A percentile compares a stretch with the other conserved stretches of the same genome.
Conservation (phyloP, 2,113 vertebrate genomes). For the Pteropus alecto region DNA sequence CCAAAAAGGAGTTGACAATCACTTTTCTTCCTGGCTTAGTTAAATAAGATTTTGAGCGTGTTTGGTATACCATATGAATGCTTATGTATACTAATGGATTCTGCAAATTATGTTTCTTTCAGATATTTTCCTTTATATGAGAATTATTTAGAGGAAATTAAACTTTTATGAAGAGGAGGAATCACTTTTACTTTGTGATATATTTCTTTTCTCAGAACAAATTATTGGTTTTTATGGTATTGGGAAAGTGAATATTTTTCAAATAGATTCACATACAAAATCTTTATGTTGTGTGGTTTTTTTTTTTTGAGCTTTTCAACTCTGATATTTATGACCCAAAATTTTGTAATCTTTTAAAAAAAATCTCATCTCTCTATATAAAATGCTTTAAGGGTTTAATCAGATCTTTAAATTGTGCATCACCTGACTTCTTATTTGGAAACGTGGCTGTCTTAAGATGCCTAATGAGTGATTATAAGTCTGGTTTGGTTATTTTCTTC, state of each 20-base stretch:
- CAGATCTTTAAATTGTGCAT: neutral
- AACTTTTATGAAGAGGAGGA: neutral
- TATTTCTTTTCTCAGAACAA: neutral
- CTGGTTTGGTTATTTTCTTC: neutral
- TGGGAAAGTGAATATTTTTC: neutral
- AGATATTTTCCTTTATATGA: neutral
- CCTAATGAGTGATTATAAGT: neutral
- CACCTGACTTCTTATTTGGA: neutral
- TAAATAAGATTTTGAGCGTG: neutral
- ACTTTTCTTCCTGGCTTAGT: neutral
- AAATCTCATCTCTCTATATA: neutral
- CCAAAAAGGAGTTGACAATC: neutral
- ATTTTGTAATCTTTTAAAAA: neutral
- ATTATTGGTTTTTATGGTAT: neutral
- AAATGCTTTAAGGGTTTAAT: neutral
- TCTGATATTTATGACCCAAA: neutral
- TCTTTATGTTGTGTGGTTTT: neutral
- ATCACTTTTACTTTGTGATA: neutral
- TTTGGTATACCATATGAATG: neutral
- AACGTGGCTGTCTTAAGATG: neutral
- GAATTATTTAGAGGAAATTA: neutral
- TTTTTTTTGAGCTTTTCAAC: neutral
- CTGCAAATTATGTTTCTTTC: neutral
- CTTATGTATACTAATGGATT: neutral
- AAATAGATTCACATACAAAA: neutral